These are phyloP conservation scores for Apus apus DNA, from an alignment of 2,113 vertebrate species.

Conservation along the genomic window DNA sequence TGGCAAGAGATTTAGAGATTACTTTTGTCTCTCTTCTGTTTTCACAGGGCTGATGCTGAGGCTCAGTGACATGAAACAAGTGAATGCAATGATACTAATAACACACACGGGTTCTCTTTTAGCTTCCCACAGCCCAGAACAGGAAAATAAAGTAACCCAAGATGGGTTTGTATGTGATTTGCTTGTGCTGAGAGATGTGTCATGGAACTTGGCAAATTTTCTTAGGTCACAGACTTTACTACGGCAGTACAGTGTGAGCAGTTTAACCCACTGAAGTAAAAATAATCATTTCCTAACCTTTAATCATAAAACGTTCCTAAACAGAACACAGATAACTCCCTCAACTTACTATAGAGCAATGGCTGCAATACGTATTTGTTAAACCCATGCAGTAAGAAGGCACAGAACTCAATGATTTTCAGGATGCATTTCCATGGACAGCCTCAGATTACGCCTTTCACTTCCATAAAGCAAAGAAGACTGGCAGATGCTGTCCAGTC, in stretches of 20 bases:
- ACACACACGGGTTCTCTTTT: not conserved
- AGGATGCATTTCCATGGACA: not conserved
- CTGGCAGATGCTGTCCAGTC: not conserved
- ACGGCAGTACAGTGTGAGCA: not conserved
- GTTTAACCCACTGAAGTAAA: conserved; percentile 6
- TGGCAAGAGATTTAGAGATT: not conserved
- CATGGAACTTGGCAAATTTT: conserved; percentile 61
- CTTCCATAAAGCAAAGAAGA: not conserved
- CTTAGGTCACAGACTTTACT: conserved; percentile 19
- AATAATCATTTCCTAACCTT: conserved; percentile 18
- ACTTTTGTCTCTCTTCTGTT: not conserved
- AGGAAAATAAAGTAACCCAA: conserved; percentile 35
- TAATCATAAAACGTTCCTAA: not conserved
- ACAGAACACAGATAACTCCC: not conserved
- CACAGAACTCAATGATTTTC: not conserved
- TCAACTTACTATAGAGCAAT: not conserved
- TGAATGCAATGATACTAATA: conserved; percentile 8
- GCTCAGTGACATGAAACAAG: conserved; percentile 3
- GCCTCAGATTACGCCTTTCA: not conserved
- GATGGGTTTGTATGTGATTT: conserved; percentile 6
- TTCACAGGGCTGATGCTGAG: not conserved
- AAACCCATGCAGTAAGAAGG: not conserved
- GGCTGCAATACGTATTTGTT: not conserved
- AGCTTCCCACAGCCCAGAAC: conserved; percentile 44
- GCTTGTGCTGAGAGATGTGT: conserved; percentile 30